Percentiles rank a stretch among this genome's conserved stretches.
Evolutionary conservation across 2,888 invertebrate genomes (phyloP).

Genomic region (Mylabris sibirica): DNA sequence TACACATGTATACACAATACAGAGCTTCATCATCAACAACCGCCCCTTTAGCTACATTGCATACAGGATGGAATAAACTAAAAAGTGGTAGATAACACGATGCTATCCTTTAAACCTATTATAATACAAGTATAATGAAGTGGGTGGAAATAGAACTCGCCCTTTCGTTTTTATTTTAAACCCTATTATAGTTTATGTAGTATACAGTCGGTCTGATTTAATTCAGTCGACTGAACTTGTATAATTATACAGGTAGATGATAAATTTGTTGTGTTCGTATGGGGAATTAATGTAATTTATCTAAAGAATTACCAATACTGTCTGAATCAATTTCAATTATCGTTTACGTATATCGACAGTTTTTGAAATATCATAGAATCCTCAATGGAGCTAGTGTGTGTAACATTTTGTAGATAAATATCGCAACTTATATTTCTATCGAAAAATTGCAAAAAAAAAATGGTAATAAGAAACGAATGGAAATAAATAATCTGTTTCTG

Average conservation of each 20-base stretch:
- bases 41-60: not conserved
- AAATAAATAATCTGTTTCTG: conserved; percentile 3
- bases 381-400: no score
- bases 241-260: not conserved
- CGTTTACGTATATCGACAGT: not conserved
- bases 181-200: no score
- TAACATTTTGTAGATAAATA: no score
- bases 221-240: no score
- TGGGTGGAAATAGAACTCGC: not conserved
- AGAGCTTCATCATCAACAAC: not conserved
- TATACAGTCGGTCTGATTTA: no score
- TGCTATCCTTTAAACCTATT: not conserved
- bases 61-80: not conserved
- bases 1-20: not conserved
- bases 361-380: not conserved
- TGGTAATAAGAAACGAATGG: not conserved
- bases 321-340: not conserved
- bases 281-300: not conserved
- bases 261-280: not conserved
- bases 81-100: conserved; percentile 4
- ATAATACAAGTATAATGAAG: conserved; percentile 3
- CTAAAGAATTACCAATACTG: not conserved
- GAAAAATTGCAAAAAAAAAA: not conserved
- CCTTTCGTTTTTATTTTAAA: not conserved
- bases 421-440: not conserved